phyloP scores from a whole-genome alignment of 2,113 vertebrate genomes.

The Alligator mississippiensis region DNA sequence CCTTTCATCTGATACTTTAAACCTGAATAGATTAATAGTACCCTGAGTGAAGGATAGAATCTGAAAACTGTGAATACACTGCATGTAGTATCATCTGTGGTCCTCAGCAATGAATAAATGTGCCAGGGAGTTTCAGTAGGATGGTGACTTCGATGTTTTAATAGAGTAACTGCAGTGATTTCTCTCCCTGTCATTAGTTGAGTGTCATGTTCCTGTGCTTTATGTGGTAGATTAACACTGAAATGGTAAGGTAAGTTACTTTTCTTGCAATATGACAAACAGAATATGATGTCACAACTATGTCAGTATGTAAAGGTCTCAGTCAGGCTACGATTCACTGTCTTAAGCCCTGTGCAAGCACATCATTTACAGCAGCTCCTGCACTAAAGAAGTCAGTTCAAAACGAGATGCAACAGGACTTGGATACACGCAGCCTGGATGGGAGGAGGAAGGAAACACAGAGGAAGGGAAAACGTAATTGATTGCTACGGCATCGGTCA shows the following conservation, averaged over 20 bases:
- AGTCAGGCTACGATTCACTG: background rate
- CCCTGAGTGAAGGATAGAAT: rapidly evolving
- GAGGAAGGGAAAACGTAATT: background rate
- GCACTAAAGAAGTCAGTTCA: background rate
- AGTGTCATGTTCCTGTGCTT: background rate
- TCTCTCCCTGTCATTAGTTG: background rate
- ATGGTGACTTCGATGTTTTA: background rate
- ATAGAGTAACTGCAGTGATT: background rate
- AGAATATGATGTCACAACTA: background rate
- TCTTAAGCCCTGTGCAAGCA: background rate
- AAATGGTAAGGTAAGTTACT: background rate
- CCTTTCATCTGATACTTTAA: background rate
- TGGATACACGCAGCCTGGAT: background rate
- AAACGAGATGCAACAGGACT: background rate
- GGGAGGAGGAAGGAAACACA: background rate
- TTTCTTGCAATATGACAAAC: background rate
- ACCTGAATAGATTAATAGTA: rapidly evolving
- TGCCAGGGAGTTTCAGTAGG: background rate
- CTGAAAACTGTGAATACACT: background rate
- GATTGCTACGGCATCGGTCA: background rate
- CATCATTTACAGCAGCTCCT: background rate
- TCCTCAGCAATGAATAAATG: background rate
- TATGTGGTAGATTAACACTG: background rate
- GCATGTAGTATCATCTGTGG: background rate
- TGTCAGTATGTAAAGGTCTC: background rate